A percentile compares a stretch with the other conserved stretches of the same genome.
phyloP scores from a whole-genome alignment of 2,797 vertebrate genomes.

The Eulemur rubriventer region DNA sequence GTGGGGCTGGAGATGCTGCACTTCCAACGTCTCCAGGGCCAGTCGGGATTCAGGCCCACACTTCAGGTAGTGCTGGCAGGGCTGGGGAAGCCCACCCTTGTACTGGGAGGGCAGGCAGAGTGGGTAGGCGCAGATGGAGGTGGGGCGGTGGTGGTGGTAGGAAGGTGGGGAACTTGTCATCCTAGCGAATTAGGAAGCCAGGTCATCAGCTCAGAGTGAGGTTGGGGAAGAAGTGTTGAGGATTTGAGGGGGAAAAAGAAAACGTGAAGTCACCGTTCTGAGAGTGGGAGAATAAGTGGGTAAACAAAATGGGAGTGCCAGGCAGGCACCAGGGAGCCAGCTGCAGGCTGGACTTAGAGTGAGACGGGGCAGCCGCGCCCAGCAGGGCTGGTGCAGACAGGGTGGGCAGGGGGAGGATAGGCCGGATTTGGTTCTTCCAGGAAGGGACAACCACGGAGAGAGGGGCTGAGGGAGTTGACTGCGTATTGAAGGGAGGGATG shows the following conservation, averaged over 20 bases:
- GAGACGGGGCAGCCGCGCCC: neutral
- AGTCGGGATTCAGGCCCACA: neutral
- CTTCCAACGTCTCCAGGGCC: neutral
- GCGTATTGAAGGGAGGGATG: rapidly evolving
- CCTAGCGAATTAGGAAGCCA: neutral
- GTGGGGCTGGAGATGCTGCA: neutral
- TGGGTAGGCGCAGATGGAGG: neutral
- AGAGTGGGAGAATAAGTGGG: neutral
- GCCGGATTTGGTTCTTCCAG: neutral
- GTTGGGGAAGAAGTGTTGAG: neutral
- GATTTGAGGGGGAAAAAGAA: neutral
- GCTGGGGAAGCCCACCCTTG: neutral
- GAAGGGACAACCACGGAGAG: neutral
- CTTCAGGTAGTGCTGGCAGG: neutral
- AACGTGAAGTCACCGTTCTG: neutral
- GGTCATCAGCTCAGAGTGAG: neutral
- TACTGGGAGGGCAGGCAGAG: neutral
- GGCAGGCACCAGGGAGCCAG: neutral
- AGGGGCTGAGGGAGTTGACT: neutral
- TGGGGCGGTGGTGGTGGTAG: neutral
- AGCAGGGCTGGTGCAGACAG: neutral
- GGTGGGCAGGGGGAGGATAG: neutral
- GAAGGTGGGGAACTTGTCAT: neutral
- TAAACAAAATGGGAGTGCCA: neutral
- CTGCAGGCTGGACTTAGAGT: neutral